phyloP scores from a whole-genome alignment of 2,888 invertebrate species.

The Minunthozetes semirufus region DNA sequence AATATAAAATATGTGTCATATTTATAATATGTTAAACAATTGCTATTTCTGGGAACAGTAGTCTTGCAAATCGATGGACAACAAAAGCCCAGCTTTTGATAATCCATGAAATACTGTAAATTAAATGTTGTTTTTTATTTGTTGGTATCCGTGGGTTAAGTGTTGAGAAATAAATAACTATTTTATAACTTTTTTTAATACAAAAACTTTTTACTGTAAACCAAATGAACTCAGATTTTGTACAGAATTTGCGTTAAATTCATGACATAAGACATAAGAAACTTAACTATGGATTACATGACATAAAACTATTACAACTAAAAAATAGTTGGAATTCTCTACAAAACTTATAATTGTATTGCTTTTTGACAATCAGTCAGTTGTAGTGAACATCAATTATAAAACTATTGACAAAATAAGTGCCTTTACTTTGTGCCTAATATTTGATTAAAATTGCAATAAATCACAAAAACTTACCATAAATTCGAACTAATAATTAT shows the following conservation, averaged over 20 bases:
- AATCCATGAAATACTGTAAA: slow-evolving; percentile 14
- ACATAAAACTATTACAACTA: neutral
- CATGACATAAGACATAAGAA: slow-evolving; percentile 5
- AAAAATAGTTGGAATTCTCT: neutral
- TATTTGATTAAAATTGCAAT: neutral
- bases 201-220: slow-evolving; percentile 21
- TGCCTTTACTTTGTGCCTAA: slow-evolving; percentile 21
- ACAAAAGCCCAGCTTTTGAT: slow-evolving; percentile 11
- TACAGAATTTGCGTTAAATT: neutral
- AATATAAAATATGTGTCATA: neutral
- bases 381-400: no score
- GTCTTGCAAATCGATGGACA: slow-evolving; percentile 16
- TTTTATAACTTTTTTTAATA: neutral
- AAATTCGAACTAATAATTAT: neutral
- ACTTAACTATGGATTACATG: neutral
- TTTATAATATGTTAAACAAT: slow-evolving; percentile 9
- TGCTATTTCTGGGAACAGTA: slow-evolving; percentile 1
- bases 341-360: neutral
- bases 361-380: neutral
- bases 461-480: neutral
- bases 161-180: neutral
- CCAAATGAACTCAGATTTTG: neutral
- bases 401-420: neutral
- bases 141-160: neutral
- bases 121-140: slow-evolving; percentile 24